phyloP scores from a whole-genome alignment of 2,113 vertebrate species.

The Tenebrosternarchus preto region DNA sequence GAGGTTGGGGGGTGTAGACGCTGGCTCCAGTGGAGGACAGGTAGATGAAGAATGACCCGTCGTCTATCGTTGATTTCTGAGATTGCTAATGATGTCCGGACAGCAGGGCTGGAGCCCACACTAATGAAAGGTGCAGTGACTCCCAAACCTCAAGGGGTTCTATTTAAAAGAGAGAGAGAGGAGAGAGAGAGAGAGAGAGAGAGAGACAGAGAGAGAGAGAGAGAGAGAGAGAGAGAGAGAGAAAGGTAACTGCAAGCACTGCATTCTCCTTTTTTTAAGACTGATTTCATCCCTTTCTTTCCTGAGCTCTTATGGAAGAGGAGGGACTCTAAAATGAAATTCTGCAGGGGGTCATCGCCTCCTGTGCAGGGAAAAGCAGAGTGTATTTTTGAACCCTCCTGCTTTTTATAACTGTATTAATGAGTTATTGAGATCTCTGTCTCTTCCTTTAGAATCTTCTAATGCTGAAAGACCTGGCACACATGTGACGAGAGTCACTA shows the following conservation, averaged over 20 bases:
- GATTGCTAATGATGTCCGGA: slow-evolving; percentile 72
- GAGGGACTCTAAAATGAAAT: slow-evolving; percentile 46
- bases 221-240: slow-evolving; percentile 32
- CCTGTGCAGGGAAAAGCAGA: slow-evolving; percentile 15
- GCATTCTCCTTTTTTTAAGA: slow-evolving; percentile 59
- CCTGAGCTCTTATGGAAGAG: slow-evolving; percentile 33
- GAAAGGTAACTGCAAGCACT: slow-evolving; percentile 52
- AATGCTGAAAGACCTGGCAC: neutral
- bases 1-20: slow-evolving; percentile 50
- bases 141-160: slow-evolving; percentile 69
- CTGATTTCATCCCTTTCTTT: slow-evolving; percentile 49
- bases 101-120: slow-evolving; percentile 62
- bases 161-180: slow-evolving; percentile 60
- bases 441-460: slow-evolving; percentile 42
- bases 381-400: slow-evolving; percentile 53
- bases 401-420: slow-evolving; percentile 52
- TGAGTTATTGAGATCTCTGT: slow-evolving; percentile 49
- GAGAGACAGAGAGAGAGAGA: slow-evolving; percentile 33
- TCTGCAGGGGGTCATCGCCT: slow-evolving; percentile 45
- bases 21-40: slow-evolving; percentile 59
- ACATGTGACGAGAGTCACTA: neutral
- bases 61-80: slow-evolving; percentile 66
- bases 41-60: slow-evolving; percentile 72
- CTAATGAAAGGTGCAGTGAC: slow-evolving; percentile 72
- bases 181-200: slow-evolving; percentile 45